These are phyloP conservation scores for Stichopus chloronotus DNA, from an alignment of 35 echinoderm and acorn worm genomes.

Conservation along the genomic window DNA sequence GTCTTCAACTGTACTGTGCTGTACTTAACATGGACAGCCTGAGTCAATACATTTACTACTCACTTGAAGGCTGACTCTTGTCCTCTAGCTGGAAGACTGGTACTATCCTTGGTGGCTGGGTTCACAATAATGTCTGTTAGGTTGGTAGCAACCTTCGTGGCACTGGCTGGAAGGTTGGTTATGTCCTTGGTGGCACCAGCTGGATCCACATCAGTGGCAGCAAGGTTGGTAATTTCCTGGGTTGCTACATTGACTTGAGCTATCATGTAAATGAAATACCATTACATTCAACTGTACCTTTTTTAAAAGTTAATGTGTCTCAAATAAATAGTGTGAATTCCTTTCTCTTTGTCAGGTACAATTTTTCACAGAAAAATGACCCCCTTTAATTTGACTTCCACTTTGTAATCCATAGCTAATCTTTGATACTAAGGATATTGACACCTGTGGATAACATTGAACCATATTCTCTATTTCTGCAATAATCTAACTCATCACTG, in stretches of 20 bases:
- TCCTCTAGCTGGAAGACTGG: background rate
- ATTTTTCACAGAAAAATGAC: background rate
- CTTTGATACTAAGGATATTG: constrained; percentile 19
- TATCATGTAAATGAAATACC: constrained; percentile 18
- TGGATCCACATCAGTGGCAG: background rate
- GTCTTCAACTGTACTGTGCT: background rate
- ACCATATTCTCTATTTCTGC: constrained; percentile 8
- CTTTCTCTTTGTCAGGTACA: constrained; percentile 13
- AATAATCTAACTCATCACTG: constrained; percentile 19
- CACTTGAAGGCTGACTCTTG: constrained; percentile 2
- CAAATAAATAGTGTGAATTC: constrained; percentile 9
- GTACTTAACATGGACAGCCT: constrained; percentile 10
- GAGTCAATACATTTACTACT: constrained; percentile 25
- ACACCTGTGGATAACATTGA: constrained; percentile 15
- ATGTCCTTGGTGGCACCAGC: background rate
- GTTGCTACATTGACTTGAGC: constrained; percentile 18
- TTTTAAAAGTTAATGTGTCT: constrained; percentile 21
- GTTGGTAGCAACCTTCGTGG: background rate
- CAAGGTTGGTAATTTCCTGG: background rate
- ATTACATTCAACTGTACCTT: constrained; percentile 5
- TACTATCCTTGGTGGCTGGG: background rate
- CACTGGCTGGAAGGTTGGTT: background rate
- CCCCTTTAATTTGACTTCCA: constrained; percentile 6
- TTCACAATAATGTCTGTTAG: background rate
- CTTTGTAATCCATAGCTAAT: constrained; percentile 16